Percentiles rank a stretch among this genome's conserved stretches.
Conservation (phyloP, 2,888 invertebrate genomes). For the Pammene aurita region DNA sequence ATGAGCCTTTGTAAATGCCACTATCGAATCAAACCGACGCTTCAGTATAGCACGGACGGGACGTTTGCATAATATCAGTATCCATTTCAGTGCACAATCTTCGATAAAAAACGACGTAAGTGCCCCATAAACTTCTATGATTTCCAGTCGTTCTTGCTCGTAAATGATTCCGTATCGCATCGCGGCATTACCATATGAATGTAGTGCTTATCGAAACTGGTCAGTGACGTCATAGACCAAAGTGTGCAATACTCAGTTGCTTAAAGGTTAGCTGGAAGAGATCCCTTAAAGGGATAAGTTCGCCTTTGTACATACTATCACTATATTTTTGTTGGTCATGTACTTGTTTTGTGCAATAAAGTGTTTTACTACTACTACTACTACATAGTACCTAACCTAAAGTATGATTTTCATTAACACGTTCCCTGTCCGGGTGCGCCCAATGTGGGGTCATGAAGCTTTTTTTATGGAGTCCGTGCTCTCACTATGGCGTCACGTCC, state of each 20-base stretch:
- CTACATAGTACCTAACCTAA: no score
- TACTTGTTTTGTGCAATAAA: no score
- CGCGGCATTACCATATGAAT: conserved; percentile 21
- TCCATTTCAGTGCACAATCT: conserved; percentile 14
- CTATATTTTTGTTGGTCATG: no score
- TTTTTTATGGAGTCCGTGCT: no score
- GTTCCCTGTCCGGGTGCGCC: no score
- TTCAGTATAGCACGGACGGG: not conserved
- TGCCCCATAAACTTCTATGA: not conserved
- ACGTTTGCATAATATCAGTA: conserved; percentile 23
- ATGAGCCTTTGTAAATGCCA: not conserved
- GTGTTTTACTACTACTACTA: no score
- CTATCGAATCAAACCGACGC: conserved; percentile 16
- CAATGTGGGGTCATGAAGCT: no score
- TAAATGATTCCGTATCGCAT: not conserved
- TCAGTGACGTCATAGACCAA: conserved; percentile 25
- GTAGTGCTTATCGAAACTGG: conserved; percentile 24
- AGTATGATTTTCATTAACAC: no score
- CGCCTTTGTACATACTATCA: no score
- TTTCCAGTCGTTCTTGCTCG: not conserved
- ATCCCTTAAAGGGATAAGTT: no score
- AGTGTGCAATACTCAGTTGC: conserved; percentile 3
- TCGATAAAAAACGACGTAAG: not conserved
- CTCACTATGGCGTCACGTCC: no score
- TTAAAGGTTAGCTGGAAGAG: no score